Conservation (phyloP, 2,797 vertebrate species). For the Chiloscyllium punctatum region DNA sequence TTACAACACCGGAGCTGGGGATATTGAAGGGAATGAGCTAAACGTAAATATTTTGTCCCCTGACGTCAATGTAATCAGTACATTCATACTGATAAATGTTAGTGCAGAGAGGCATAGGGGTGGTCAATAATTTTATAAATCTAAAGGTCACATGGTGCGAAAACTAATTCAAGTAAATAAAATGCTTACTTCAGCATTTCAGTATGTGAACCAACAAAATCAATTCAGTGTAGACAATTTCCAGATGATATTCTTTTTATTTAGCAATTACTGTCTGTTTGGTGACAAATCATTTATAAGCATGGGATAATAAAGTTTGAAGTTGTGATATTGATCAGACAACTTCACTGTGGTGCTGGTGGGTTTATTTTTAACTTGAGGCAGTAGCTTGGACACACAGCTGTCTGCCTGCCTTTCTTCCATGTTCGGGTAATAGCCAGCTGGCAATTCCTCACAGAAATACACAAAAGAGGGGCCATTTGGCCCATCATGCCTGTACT, state of each 20-base stretch:
- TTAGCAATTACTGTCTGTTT: not conserved
- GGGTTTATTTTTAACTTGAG: not conserved
- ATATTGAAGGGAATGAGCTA: not conserved
- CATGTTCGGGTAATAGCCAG: not conserved
- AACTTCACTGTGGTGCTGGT: not conserved
- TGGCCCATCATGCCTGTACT: not conserved
- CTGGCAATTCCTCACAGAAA: not conserved
- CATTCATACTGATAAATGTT: not conserved
- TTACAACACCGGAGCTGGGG: not conserved
- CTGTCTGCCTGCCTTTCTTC: not conserved
- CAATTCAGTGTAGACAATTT: not conserved
- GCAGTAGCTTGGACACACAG: not conserved
- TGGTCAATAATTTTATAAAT: not conserved
- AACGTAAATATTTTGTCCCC: not conserved
- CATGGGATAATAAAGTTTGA: not conserved
- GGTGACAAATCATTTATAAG: slow-evolving; percentile 22
- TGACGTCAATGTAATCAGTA: not conserved
- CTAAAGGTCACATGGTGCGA: not conserved
- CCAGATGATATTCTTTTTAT: slow-evolving; percentile 14
- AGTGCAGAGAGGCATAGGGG: not conserved
- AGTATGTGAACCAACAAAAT: not conserved
- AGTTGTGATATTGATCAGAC: not conserved
- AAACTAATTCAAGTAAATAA: not conserved
- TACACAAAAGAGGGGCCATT: not conserved
- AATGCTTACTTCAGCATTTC: not conserved